Base-by-base conservation (phyloP, 2,797 vertebrate genomes). In the Echeneis naucrates region DNA sequence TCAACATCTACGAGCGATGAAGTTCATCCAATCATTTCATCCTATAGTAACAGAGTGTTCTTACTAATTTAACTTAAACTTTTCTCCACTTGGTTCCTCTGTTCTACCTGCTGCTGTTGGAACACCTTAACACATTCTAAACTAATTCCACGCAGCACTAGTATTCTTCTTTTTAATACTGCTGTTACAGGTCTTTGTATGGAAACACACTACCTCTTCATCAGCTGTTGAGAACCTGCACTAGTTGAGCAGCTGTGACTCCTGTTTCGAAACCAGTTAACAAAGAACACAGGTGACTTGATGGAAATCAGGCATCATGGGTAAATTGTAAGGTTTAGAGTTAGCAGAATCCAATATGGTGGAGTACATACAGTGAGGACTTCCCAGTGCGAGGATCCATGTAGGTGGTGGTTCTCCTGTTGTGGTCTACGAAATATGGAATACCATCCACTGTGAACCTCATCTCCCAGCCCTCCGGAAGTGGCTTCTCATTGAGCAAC, bases 391-490 rank as follows among this genome's bases (percentile, higher is more conserved):
- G 96, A 44, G 98, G 98, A 92, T 99, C 98, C 10, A 99, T 99
- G 66, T 99, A 99, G 0, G 98, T 99, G 7, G 98, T 99, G 37
- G 97, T 95, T 94, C 95, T 97, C 86, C 95, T 94, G 60, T 98
- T 99, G 92, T 99, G 98, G 92, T 99, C 98, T 55, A 99, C 98
- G 62, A 99, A 99, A 90, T 99, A 99, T 0, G 98, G 97, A 93
- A 97, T 97, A 14, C 97, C 97, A 45, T 99, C 97, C 26, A 99
- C 98, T 12, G 97, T 99, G 87, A 99, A 99, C 87, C 98, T 93
- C 98, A 99, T 99, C 93, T 99, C 98, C 98, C 98, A 99, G 68
- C 98, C 98, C 88, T 99, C 98, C 38, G 98, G 98, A 81, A 99
- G 95, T 1, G 97, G 97, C 72, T 99, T 98, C 83, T 99, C 98